These are phyloP conservation scores for Otus sunia DNA, from an alignment of 2,113 vertebrate genomes.

Conservation along the genomic window DNA sequence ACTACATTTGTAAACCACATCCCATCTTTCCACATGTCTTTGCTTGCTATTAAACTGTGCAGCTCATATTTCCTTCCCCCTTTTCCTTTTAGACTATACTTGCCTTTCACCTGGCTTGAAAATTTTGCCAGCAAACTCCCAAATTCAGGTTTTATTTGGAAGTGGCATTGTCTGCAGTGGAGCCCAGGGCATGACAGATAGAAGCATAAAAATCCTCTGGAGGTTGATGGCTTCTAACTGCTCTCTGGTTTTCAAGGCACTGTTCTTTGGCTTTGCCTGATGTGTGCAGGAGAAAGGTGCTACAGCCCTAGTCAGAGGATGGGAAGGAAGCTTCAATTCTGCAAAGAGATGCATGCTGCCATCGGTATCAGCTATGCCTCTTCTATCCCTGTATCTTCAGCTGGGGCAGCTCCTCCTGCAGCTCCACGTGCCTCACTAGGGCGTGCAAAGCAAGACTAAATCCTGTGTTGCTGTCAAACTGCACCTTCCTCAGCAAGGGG, in stretches of 20 bases:
- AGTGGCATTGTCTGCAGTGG: background rate
- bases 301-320: background rate
- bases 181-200: background rate
- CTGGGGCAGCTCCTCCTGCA: background rate
- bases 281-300: background rate
- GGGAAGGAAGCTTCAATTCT: background rate
- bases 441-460: background rate
- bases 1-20: background rate
- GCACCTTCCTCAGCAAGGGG: background rate
- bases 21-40: background rate
- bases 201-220: background rate
- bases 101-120: background rate
- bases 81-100: background rate
- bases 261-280: background rate
- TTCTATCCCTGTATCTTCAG: background rate
- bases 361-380: fast-evolving
- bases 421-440: background rate
- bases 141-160: background rate
- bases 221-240: background rate
- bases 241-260: background rate
- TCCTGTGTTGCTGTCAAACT: background rate
- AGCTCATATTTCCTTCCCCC: background rate
- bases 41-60: background rate
- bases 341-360: background rate
- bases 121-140: background rate